These are phyloP conservation scores for Nomada fucata DNA, from an alignment of 2,888 invertebrate genomes.

Conservation along the genomic window DNA sequence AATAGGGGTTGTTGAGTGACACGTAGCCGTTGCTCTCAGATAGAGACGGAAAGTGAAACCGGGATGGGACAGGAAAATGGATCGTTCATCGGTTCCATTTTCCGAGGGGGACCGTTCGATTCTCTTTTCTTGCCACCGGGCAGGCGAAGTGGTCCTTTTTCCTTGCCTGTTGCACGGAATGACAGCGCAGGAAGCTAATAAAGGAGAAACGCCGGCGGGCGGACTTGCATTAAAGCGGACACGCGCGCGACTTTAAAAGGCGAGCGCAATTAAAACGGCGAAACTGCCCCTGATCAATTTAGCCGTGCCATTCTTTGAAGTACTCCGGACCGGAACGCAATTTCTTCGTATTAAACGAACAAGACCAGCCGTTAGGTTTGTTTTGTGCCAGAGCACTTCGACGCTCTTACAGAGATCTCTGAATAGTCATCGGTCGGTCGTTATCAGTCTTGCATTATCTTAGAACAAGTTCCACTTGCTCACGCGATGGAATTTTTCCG, in stretches of 20 bases:
- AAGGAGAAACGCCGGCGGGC: constrained; percentile 18
- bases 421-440: too few species aligned
- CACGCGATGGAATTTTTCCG: neutral
- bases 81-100: constrained; percentile 31
- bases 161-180: neutral
- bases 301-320: constrained; percentile 46
- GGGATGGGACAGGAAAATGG: constrained; percentile 10
- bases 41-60: neutral
- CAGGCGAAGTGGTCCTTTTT: constrained; percentile 28
- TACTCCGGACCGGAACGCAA: constrained; percentile 19
- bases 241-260: constrained; percentile 45
- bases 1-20: constrained; percentile 1
- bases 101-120: constrained; percentile 23
- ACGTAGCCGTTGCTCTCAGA: neutral
- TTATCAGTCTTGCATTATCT: too few species aligned
- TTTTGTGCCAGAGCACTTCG: neutral
- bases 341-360: constrained; percentile 36
- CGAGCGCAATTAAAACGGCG: constrained; percentile 48
- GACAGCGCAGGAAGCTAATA: constrained; percentile 39
- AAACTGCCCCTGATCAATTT: constrained; percentile 54
- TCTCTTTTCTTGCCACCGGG: neutral
- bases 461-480: neutral
- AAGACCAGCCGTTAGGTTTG: neutral
- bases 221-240: constrained; percentile 30
- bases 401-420: neutral